phyloP scores from a whole-genome alignment of 2,888 invertebrate species.

The Drosophila paracracens region DNA sequence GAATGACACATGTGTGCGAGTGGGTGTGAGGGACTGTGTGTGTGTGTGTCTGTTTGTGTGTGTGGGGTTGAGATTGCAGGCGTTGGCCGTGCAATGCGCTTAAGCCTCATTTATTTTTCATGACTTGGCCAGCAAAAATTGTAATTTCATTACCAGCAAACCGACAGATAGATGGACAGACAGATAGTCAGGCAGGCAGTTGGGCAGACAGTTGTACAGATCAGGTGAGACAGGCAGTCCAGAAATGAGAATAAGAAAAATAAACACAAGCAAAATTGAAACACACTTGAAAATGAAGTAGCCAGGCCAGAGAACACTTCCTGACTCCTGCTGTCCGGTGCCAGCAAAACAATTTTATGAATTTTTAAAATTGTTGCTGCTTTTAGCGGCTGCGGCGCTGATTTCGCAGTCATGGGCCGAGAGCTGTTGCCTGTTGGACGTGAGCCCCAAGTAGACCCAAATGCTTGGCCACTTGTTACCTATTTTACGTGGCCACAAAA shows the following conservation, averaged over 20 bases:
- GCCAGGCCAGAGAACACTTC: slow-evolving; percentile 42
- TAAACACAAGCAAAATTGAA: slow-evolving; percentile 47
- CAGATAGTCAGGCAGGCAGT: slow-evolving; percentile 14
- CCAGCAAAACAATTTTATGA: slow-evolving; percentile 70
- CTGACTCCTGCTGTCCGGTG: slow-evolving; percentile 28
- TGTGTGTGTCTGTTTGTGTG: slow-evolving; percentile 13
- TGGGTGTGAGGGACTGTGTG: slow-evolving; percentile 16
- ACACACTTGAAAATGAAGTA: slow-evolving; percentile 76
- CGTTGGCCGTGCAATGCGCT: slow-evolving; percentile 64
- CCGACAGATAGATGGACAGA: slow-evolving; percentile 22
- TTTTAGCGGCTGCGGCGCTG: slow-evolving; percentile 71
- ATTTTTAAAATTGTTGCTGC: slow-evolving; percentile 80
- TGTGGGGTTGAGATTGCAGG: slow-evolving; percentile 52
- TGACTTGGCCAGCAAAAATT: slow-evolving; percentile 77
- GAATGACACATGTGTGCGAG: slow-evolving; percentile 46
- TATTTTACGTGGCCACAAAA: slow-evolving; percentile 75
- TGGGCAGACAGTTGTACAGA: slow-evolving; percentile 22
- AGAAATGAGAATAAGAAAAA: slow-evolving; percentile 27
- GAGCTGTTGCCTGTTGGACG: slow-evolving; percentile 31
- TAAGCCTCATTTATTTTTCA: slow-evolving; percentile 83
- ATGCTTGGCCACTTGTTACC: slow-evolving; percentile 77
- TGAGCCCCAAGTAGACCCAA: slow-evolving; percentile 61
- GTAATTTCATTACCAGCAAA: slow-evolving; percentile 80
- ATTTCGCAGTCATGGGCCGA: slow-evolving; percentile 74
- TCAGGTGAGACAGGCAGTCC: slow-evolving; percentile 40